phyloP scores from a whole-genome alignment of 2,888 invertebrate genomes.

The Metopia argyrocephala region DNA sequence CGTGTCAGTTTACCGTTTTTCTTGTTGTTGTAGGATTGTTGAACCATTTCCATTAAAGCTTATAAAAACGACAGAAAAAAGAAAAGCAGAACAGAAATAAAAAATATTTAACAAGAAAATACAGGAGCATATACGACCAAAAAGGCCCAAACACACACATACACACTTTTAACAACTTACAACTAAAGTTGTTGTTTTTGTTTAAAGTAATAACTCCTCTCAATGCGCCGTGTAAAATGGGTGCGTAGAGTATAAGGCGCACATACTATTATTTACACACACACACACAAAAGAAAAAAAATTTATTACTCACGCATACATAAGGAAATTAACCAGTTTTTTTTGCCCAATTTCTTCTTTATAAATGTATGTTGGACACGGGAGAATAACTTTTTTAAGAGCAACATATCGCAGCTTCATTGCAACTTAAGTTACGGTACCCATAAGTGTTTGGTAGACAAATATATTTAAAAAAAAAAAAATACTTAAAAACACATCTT shows the following conservation, averaged over 20 bases:
- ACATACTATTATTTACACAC: slow-evolving; percentile 44
- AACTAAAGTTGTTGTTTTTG: slow-evolving; percentile 10
- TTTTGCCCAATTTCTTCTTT: not conserved
- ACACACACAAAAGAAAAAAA: slow-evolving; percentile 2
- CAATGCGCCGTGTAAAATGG: slow-evolving; percentile 49
- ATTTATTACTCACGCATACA: slow-evolving; percentile 29
- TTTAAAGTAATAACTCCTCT: slow-evolving; percentile 52
- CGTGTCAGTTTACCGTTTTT: slow-evolving; percentile 22
- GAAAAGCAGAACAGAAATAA: slow-evolving; percentile 6
- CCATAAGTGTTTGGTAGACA: too few species aligned
- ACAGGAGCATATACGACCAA: slow-evolving; percentile 9
- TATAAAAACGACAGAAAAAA: slow-evolving; percentile 11
- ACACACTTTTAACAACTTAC: not conserved
- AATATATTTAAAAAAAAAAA: too few species aligned
- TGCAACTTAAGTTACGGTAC: too few species aligned
- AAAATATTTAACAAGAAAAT: slow-evolving; percentile 19
- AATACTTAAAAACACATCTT: too few species aligned
- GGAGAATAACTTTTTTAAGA: slow-evolving; percentile 19
- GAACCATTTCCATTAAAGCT: slow-evolving; percentile 44
- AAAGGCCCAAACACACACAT: slow-evolving; percentile 5
- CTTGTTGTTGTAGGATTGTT: slow-evolving; percentile 35
- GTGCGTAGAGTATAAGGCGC: slow-evolving; percentile 48
- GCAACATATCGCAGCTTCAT: too few species aligned
- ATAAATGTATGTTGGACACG: slow-evolving; percentile 13
- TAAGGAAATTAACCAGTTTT: not conserved